phyloP scores from a whole-genome alignment of 2,113 vertebrate species.

The Thamnophis sirtalis region DNA sequence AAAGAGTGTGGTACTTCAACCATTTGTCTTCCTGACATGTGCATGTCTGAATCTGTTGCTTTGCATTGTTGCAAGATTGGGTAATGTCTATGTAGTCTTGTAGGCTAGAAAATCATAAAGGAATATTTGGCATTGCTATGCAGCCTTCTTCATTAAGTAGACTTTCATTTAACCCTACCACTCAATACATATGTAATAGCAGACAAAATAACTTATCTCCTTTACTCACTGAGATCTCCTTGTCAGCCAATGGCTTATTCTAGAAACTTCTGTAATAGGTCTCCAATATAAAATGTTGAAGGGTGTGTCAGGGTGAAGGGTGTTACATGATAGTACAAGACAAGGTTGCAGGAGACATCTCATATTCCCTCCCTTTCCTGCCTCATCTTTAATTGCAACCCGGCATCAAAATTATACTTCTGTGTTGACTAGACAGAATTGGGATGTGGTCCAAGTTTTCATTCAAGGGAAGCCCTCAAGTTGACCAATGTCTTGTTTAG shows the following conservation, averaged over 20 bases:
- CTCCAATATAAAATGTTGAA: not conserved
- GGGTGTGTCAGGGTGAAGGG: constrained; percentile 3
- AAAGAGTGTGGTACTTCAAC: not conserved
- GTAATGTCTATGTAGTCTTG: not conserved
- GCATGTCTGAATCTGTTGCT: not conserved
- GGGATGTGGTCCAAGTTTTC: not conserved
- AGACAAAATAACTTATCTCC: not conserved
- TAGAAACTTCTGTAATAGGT: not conserved
- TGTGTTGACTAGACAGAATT: not conserved
- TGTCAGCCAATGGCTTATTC: not conserved
- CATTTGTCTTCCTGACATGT: not conserved
- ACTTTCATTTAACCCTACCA: not conserved
- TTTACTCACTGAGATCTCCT: not conserved
- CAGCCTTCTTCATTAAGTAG: not conserved
- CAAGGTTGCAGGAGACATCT: not conserved
- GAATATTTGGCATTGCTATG: not conserved
- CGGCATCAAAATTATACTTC: not conserved
- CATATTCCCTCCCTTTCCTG: not conserved
- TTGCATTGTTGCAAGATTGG: not conserved
- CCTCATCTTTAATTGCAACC: constrained; percentile 1
- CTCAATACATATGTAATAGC: not conserved
- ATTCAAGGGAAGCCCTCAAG: not conserved
- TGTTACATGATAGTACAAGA: not conserved
- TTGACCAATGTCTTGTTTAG: not conserved
- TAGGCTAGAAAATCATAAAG: not conserved